These are phyloP conservation scores for Adelognathus sp. DNA, from an alignment of 2,888 invertebrate species.

Conservation along the genomic window DNA sequence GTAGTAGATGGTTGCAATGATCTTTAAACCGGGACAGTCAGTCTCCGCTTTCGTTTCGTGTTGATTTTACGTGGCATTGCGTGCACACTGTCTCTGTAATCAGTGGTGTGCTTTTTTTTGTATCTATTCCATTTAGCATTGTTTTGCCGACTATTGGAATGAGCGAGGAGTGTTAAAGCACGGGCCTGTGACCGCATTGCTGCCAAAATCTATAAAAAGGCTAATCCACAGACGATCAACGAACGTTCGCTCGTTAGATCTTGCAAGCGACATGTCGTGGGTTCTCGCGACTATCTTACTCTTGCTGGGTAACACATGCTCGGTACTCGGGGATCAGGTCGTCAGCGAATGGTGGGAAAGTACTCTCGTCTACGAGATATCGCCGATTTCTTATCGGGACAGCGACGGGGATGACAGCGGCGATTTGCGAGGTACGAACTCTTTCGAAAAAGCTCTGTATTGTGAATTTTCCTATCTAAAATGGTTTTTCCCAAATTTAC, in stretches of 20 bases:
- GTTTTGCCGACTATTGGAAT: neutral
- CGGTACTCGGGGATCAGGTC: conserved; percentile 7
- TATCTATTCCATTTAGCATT: neutral
- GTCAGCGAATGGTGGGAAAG: conserved; percentile 71
- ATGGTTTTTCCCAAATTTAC: too few species aligned
- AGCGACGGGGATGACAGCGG: conserved; percentile 73
- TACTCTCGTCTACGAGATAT: conserved; percentile 72
- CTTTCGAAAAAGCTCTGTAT: too few species aligned
- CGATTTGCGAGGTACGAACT: conserved; percentile 70
- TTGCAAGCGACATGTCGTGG: conserved; percentile 5
- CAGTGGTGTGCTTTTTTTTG: neutral
- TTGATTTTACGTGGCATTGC: too few species aligned
- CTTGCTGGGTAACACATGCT: neutral
- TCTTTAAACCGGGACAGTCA: neutral
- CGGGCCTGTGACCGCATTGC: neutral
- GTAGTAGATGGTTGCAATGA: neutral
- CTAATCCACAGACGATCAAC: neutral
- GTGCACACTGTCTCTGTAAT: neutral
- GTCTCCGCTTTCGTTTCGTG: too few species aligned
- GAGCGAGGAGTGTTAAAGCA: neutral
- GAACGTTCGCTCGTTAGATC: neutral
- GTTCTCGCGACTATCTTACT: conserved; percentile 4
- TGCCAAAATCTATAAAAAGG: conserved; percentile 47
- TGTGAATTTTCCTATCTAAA: too few species aligned
- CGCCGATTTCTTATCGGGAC: conserved; percentile 72